Percentiles rank a stretch among this genome's conserved stretches.
These are phyloP conservation scores for Leptopilina drosophilae DNA, from an alignment of 2,888 invertebrate species.

Conservation along the genomic window DNA sequence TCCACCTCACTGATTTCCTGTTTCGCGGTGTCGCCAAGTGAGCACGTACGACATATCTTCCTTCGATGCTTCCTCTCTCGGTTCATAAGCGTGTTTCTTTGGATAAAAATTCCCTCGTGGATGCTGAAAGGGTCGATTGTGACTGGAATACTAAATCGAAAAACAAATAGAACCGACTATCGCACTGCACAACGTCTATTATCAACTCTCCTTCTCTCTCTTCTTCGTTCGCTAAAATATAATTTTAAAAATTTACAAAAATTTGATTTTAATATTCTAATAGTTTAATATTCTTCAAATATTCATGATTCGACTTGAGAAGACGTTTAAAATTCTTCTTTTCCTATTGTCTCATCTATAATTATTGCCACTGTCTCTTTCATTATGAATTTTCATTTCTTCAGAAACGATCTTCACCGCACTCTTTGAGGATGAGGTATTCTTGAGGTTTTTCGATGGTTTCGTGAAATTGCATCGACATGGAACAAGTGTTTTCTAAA, in stretches of 20 bases:
- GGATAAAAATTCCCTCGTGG: slow-evolving; percentile 44
- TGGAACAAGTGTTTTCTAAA: too few relatives aligned
- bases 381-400: too few relatives aligned
- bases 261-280: too few relatives aligned
- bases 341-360: too few relatives aligned
- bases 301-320: background rate
- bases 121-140: slow-evolving; percentile 41
- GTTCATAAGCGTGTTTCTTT: slow-evolving; percentile 43
- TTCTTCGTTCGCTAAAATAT: too few relatives aligned
- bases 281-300: too few relatives aligned
- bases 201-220: background rate
- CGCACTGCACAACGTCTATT: slow-evolving; percentile 22
- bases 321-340: background rate
- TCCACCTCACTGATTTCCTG: slow-evolving; percentile 48
- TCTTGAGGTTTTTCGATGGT: background rate
- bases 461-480: slow-evolving; percentile 6
- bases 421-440: slow-evolving; percentile 29
- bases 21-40: slow-evolving; percentile 39
- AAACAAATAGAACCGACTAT: slow-evolving; percentile 35
- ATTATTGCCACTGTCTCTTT: too few relatives aligned
- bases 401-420: too few relatives aligned
- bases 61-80: slow-evolving; percentile 44
- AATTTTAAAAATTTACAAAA: background rate
- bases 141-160: slow-evolving; percentile 46
- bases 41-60: slow-evolving; percentile 52